Conservation (phyloP, 1,140 invertebrate genomes). For the Trichonephila clavipes region DNA sequence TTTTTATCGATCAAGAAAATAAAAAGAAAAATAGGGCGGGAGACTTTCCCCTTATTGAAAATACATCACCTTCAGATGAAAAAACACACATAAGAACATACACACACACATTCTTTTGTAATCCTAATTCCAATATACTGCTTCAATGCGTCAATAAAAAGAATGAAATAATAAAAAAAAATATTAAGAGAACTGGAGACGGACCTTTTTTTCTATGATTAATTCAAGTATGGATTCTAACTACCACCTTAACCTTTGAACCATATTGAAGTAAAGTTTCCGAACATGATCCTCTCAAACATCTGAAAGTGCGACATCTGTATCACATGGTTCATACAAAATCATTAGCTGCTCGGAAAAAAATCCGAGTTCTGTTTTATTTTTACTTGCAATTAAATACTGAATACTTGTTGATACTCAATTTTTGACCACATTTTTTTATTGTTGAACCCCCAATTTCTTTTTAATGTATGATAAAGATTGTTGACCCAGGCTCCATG, state of each 20-base stretch:
- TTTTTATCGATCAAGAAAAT: neutral
- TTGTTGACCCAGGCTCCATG: too few relatives aligned
- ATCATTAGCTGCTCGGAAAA: neutral
- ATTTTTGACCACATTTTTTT: too few relatives aligned
- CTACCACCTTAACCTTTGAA: neutral
- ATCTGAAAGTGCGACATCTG: neutral
- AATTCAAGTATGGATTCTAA: neutral
- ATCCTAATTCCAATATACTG: too few relatives aligned
- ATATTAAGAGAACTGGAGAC: neutral
- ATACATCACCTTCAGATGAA: too few relatives aligned
- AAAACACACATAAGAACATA: too few relatives aligned
- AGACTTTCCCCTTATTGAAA: too few relatives aligned
- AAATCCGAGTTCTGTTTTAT: neutral
- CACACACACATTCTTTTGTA: too few relatives aligned
- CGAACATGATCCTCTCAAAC: neutral
- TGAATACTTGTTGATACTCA: too few relatives aligned
- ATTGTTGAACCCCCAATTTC: too few relatives aligned
- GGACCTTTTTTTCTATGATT: neutral
- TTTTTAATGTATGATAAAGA: too few relatives aligned
- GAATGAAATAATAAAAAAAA: neutral
- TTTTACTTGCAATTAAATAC: too few relatives aligned
- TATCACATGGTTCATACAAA: neutral
- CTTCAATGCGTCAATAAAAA: neutral
- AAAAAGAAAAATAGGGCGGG: neutral
- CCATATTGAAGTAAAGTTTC: neutral